These are phyloP conservation scores for Corticium candelabrum DNA, from an alignment of 37 sponge, comb jelly and placozoan species.

Conservation along the genomic window DNA sequence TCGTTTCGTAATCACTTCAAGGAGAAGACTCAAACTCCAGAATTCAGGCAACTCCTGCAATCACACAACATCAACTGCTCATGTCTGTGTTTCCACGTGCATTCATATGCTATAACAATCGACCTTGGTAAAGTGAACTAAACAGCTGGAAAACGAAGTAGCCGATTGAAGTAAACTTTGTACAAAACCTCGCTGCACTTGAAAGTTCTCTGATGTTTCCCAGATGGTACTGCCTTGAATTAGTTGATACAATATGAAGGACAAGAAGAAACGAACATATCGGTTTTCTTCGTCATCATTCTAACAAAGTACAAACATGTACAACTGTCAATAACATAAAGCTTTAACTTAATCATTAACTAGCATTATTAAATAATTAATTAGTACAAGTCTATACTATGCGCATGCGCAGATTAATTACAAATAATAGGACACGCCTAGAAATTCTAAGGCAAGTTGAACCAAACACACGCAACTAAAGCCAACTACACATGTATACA, in stretches of 20 bases:
- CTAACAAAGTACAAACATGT: constrained; percentile 3
- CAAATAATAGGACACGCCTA: no score
- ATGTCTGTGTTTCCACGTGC: no score
- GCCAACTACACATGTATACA: no score
- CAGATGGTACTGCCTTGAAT: constrained; percentile 45
- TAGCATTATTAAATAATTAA: neutral
- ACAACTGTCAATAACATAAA: neutral
- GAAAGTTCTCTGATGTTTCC: constrained; percentile 57
- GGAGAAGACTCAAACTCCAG: no score
- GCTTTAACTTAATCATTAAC: neutral
- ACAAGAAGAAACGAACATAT: constrained; percentile 62
- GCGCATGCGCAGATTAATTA: no score
- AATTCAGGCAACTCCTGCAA: no score
- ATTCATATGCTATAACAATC: no score
- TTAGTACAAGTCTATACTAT: no score
- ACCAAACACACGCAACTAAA: no score
- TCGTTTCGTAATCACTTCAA: no score
- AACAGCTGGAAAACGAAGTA: constrained; percentile 50
- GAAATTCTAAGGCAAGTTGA: no score
- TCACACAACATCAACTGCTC: no score
- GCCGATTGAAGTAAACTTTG: constrained; percentile 52
- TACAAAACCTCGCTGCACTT: constrained; percentile 66
- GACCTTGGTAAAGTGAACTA: constrained; percentile 75
- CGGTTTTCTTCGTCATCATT: neutral
- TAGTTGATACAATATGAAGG: constrained; percentile 49